Conservation (phyloP, 2,888 invertebrate genomes). For the Drosophila affinis region DNA sequence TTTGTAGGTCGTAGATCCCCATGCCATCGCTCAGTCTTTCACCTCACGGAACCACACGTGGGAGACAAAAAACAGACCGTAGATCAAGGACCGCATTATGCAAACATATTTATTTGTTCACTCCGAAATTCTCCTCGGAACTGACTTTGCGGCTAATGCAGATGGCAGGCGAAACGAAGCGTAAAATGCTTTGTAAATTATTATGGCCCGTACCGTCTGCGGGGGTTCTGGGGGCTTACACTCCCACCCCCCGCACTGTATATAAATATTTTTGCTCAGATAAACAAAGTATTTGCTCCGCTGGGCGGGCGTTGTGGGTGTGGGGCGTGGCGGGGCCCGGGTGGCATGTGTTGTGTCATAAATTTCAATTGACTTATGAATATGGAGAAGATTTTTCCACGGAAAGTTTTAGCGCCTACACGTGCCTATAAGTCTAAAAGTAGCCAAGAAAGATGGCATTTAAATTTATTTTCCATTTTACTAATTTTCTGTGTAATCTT, state of each 20-base stretch:
- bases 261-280: slow-evolving; percentile 54
- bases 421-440: slow-evolving; percentile 39
- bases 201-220: slow-evolving; percentile 42
- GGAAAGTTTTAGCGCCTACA: slow-evolving; percentile 35
- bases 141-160: slow-evolving; percentile 73
- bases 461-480: slow-evolving; percentile 21
- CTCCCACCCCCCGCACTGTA: slow-evolving; percentile 4
- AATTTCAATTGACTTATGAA: slow-evolving; percentile 74
- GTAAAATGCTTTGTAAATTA: slow-evolving; percentile 76
- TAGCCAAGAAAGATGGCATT: slow-evolving; percentile 9
- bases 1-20: too few relatives aligned
- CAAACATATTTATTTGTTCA: slow-evolving; percentile 44
- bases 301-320: neutral
- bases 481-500: slow-evolving; percentile 1
- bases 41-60: slow-evolving; percentile 9
- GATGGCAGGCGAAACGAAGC: slow-evolving; percentile 74
- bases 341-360: slow-evolving; percentile 55
- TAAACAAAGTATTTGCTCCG: slow-evolving; percentile 43
- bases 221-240: slow-evolving; percentile 16
- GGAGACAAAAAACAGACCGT: slow-evolving; percentile 22
- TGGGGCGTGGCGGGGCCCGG: neutral
- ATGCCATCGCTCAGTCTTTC: neutral
- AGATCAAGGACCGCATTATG: slow-evolving; percentile 61
- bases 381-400: slow-evolving; percentile 24
- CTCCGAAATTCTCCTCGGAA: slow-evolving; percentile 31